Evolutionary conservation across 1,140 invertebrate genomes (phyloP).

Genomic region (Cepaea nemoralis): DNA sequence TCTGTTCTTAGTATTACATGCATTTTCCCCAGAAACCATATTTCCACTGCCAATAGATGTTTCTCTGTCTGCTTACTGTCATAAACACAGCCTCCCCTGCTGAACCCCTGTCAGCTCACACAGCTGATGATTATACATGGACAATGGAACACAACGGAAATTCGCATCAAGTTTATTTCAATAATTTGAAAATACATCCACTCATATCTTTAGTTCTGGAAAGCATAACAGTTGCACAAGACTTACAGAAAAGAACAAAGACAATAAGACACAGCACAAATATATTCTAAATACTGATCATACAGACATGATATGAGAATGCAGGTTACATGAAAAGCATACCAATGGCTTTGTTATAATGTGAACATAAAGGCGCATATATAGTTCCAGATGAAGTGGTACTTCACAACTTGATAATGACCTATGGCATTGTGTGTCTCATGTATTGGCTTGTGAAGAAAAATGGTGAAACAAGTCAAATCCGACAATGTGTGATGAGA

Average conservation of each 20-base stretch:
- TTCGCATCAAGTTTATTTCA: slow-evolving; percentile 2
- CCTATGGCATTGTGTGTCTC: too few relatives aligned
- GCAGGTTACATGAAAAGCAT: neutral
- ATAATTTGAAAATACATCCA: slow-evolving; percentile 3
- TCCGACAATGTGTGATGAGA: too few relatives aligned
- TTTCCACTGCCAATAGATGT: too few relatives aligned
- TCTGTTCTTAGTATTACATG: too few relatives aligned
- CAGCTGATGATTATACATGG: too few relatives aligned
- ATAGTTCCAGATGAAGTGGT: neutral
- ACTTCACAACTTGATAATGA: too few relatives aligned
- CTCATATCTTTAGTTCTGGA: neutral
- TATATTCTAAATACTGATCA: neutral
- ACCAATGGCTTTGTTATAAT: neutral
- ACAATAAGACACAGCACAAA: neutral
- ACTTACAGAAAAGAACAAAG: neutral
- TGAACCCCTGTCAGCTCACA: too few relatives aligned
- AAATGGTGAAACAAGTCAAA: too few relatives aligned
- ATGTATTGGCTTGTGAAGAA: too few relatives aligned
- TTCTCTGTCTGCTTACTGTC: too few relatives aligned
- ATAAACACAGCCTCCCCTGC: too few relatives aligned
- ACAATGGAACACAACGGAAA: neutral
- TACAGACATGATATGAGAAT: neutral
- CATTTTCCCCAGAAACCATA: too few relatives aligned
- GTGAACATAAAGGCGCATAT: neutral
- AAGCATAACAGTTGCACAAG: slow-evolving; percentile 7